These are phyloP conservation scores for Brevimyrus niger DNA, from an alignment of 2,113 vertebrate genomes.

Conservation along the genomic window DNA sequence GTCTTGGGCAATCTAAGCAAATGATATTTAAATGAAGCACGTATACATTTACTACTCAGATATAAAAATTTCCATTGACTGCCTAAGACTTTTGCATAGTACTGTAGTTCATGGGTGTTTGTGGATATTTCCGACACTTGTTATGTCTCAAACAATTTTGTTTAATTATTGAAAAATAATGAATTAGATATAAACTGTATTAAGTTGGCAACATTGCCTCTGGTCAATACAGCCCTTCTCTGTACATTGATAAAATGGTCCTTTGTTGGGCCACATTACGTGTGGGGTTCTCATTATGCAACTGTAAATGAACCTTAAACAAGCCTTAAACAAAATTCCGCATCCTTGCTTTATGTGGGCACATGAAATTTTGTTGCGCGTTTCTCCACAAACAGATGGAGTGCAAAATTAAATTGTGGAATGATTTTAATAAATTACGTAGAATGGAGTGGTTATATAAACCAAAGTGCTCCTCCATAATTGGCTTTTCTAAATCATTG, in stretches of 20 bases:
- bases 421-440: neutral
- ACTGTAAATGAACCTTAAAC: too few relatives aligned
- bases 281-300: neutral
- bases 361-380: too few relatives aligned
- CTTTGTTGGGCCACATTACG: neutral
- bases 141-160: neutral
- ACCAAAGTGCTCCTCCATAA: neutral
- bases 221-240: neutral
- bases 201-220: neutral
- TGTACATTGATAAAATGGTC: neutral
- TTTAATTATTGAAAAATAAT: neutral
- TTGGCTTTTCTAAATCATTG: neutral
- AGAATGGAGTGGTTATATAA: neutral
- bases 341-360: too few relatives aligned
- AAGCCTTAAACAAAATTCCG: too few relatives aligned
- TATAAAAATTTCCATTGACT: too few relatives aligned
- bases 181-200: neutral
- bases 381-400: too few relatives aligned
- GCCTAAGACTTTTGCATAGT: too few relatives aligned
- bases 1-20: too few relatives aligned
- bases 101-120: neutral
- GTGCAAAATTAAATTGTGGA: neutral
- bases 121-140: neutral
- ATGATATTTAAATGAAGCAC: too few relatives aligned
- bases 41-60: too few relatives aligned